A percentile compares a stretch with the other conserved stretches of the same genome.
Conservation (phyloP, 1,140 invertebrate species). For the Neocloeon triangulifer region DNA sequence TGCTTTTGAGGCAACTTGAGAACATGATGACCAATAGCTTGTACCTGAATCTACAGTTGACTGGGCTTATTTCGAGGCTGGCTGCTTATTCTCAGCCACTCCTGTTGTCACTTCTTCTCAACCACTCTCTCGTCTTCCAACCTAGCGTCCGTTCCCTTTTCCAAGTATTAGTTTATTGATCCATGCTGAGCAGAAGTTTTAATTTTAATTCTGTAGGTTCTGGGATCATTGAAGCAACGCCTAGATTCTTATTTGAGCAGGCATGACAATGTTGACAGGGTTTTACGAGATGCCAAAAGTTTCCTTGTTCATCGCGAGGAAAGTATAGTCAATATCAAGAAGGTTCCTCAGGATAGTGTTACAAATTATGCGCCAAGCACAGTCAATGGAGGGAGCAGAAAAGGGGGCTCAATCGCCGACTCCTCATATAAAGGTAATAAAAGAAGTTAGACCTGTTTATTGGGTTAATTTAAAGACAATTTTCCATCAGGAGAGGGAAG, state of each 20-base stretch:
- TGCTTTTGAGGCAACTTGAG: constrained; percentile 60
- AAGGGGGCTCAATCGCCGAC: no score
- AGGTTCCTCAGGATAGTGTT: constrained; percentile 26
- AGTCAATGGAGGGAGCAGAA: no score
- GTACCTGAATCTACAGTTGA: constrained; percentile 70
- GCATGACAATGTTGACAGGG: constrained; percentile 37
- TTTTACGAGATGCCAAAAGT: constrained; percentile 47
- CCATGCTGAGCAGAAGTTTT: not conserved
- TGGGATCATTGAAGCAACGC: constrained; percentile 64
- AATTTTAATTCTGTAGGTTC: constrained; percentile 28
- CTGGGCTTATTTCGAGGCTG: constrained; percentile 64
- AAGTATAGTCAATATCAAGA: constrained; percentile 38
- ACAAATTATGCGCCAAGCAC: no score
- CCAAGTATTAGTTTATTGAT: constrained; percentile 34
- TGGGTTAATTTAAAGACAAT: no score
- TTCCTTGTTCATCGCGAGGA: constrained; percentile 57
- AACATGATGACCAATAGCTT: constrained; percentile 66
- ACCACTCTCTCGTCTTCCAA: constrained; percentile 66
- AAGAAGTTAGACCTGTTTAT: no score
- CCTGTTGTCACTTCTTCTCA: constrained; percentile 65
- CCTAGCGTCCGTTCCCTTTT: constrained; percentile 75
- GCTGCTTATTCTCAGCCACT: constrained; percentile 73
- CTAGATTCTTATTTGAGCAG: constrained; percentile 54
- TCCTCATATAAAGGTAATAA: constrained; percentile 18
- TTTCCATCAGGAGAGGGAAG: constrained; percentile 15